Evolutionary conservation across 2,888 invertebrate genomes (phyloP), one percentile per base, ranked within the genome.

Genomic region (Spodoptera littoralis): DNA sequence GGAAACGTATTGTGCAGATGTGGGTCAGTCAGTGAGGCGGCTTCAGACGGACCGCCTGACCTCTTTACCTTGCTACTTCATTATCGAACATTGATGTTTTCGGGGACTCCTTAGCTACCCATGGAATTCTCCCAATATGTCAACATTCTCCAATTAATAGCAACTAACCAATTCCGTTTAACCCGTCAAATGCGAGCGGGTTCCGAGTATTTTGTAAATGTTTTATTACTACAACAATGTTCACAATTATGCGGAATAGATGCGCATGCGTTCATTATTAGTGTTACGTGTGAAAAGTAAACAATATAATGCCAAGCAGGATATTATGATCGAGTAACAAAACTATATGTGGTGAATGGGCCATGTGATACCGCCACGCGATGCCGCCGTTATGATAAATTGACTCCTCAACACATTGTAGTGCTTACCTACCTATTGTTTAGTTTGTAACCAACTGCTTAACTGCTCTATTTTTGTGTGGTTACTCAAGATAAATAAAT

Each of bases 301-400:
- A 92, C 92, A 89, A 88, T 91, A 90, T 90, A 88, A 88, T 86
- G 82, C 76, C 71, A 76, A 67, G 81, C 92, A 92, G 93, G 93
- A 93, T 92, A 92, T 93, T 88, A 91, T 88, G 91, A 86, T 92
- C 91, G 74, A 75, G 85, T 93, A 89, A 90, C 92, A 92, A 87
- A 93, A 93, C 92, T 92, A 91, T 90, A 89, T 85, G 84, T 81
- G 76, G 83, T 89, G 85, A 91, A 90, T 88, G 90, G 85, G 80
- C 77, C 73, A 85, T 77, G 73, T 74, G 81, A 83, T 66, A 70
- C 76, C 50, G 85, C 76, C 70, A 88, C 73, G 73, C 70, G 88
- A 87, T 71, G 77, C 79, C 77, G 73, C 83, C 84, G 85, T 79
- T 84, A 82, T 83, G 60, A 68, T 69, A 63, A 61, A 64, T 65